Conservation (phyloP, 2,888 invertebrate species). For the Clitarchus hookeri region DNA sequence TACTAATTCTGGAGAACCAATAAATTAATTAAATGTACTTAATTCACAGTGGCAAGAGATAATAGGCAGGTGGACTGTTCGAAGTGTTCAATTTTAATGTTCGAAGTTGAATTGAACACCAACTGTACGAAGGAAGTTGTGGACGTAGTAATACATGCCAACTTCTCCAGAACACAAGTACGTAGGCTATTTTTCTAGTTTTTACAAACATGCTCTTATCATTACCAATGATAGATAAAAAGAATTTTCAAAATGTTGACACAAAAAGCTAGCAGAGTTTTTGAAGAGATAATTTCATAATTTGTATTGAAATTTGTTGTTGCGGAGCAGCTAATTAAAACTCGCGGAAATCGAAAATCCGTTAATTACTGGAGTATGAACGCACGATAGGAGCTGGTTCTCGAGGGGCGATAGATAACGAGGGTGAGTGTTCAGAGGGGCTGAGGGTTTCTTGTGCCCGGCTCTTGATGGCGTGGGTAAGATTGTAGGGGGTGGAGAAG, state of each 20-base stretch:
- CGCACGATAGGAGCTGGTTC: not conserved
- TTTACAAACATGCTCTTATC: not conserved
- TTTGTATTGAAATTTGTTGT: not conserved
- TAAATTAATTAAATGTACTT: too few relatives aligned
- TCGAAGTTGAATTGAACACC: too few relatives aligned
- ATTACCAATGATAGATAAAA: not conserved
- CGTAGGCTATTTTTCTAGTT: too few relatives aligned
- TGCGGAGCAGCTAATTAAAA: not conserved
- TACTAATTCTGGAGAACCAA: too few relatives aligned
- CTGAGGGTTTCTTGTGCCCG: not conserved
- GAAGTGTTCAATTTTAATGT: too few relatives aligned
- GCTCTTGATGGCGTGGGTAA: not conserved
- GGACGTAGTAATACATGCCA: too few relatives aligned
- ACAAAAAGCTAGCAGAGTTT: not conserved
- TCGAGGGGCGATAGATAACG: not conserved
- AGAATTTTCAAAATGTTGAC: not conserved
- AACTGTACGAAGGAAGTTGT: too few relatives aligned
- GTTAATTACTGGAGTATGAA: not conserved
- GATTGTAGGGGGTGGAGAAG: not conserved
- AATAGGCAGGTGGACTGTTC: too few relatives aligned
- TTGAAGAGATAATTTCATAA: not conserved
- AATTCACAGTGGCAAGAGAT: too few relatives aligned
- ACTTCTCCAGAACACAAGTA: too few relatives aligned
- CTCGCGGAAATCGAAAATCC: not conserved
- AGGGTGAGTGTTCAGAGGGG: not conserved